These are phyloP conservation scores for Seira musarum DNA, from an alignment of 2,888 invertebrate genomes.

Conservation along the genomic window DNA sequence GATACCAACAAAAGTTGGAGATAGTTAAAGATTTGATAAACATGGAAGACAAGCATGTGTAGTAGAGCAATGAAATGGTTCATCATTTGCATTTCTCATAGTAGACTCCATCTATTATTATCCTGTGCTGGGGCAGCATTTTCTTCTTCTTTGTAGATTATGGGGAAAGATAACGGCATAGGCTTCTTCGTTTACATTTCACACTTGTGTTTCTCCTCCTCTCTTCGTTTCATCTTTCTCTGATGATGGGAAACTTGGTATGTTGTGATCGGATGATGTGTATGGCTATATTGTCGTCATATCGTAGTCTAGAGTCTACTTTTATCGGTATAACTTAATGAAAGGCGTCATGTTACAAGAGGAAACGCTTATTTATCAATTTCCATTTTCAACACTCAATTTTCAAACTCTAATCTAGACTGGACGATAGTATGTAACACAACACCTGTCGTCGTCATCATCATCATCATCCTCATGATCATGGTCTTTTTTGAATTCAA, in stretches of 20 bases:
- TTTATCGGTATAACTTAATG: neutral
- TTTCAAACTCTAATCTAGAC: too few species aligned
- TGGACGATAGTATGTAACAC: neutral
- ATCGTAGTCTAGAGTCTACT: neutral
- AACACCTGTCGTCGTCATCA: neutral
- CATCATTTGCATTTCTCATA: neutral
- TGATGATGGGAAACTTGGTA: neutral
- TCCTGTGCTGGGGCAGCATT: neutral
- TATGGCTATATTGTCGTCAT: neutral
- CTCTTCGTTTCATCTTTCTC: neutral
- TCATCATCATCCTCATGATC: too few species aligned
- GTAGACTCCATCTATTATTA: slow-evolving; percentile 7
- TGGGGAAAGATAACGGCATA: slow-evolving; percentile 46
- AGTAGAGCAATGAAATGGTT: neutral
- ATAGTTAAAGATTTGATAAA: neutral
- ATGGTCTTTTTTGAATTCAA: too few species aligned
- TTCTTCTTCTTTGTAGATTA: slow-evolving; percentile 38
- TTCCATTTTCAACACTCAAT: neutral
- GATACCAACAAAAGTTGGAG: neutral
- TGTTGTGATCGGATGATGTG: neutral
- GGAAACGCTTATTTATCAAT: slow-evolving; percentile 4
- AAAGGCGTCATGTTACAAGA: slow-evolving; percentile 3
- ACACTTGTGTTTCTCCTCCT: neutral
- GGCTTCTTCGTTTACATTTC: slow-evolving; percentile 27
- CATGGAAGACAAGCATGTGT: neutral